Percentiles rank a stretch among this genome's conserved stretches.
Conservation (phyloP, 2,113 vertebrate genomes). For the Pomatorhinus ruficollis region DNA sequence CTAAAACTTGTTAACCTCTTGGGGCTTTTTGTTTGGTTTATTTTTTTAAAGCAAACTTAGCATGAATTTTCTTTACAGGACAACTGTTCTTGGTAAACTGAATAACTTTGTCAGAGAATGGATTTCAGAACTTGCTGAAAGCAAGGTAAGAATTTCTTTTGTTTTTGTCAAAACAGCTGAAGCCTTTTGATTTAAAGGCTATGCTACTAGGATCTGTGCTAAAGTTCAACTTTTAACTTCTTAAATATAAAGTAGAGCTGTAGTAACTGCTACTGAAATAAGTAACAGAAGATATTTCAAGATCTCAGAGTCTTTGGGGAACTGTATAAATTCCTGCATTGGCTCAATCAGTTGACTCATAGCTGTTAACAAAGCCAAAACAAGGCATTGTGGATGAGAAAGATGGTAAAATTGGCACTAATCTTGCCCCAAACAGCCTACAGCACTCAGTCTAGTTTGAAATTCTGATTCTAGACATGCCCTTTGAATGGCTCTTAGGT, state of each 20-base stretch:
- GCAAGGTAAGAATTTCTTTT: slow-evolving; percentile 81
- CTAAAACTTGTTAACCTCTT: background rate
- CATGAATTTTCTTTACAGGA: slow-evolving; percentile 73
- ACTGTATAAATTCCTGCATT: background rate
- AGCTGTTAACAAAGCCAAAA: background rate
- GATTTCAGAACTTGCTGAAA: slow-evolving; percentile 91
- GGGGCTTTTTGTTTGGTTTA: rapidly evolving
- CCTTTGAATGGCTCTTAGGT: background rate
- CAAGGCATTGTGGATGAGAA: background rate
- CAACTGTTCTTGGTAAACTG: slow-evolving; percentile 87
- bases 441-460: background rate
- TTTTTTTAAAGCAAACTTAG: background rate
- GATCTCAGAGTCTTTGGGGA: background rate
- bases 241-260: background rate
- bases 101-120: slow-evolving; percentile 94
- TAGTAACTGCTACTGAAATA: background rate
- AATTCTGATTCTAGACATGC: background rate
- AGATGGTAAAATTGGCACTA: background rate
- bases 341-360: background rate
- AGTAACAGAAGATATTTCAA: background rate
- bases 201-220: background rate
- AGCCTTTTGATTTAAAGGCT: background rate
- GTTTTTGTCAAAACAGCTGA: background rate
- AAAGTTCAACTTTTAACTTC: background rate
- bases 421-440: background rate